phyloP scores from a whole-genome alignment of 2,797 vertebrate species.

The Alcedo atthis region DNA sequence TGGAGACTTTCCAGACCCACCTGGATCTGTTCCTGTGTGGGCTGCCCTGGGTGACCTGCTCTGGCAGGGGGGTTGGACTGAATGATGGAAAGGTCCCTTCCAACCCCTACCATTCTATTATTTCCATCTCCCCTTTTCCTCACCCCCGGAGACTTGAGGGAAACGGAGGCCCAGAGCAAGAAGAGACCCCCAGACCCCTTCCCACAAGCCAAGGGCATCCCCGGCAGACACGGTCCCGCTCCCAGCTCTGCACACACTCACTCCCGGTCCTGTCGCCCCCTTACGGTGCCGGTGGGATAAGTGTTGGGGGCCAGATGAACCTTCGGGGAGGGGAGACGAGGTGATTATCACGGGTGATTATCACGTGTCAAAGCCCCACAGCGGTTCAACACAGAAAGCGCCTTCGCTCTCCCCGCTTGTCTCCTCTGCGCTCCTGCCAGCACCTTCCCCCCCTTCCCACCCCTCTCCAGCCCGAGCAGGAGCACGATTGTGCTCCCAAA shows the following conservation, averaged over 20 bases:
- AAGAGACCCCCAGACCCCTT: not conserved
- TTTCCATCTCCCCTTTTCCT: not conserved
- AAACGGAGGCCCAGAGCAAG: not conserved
- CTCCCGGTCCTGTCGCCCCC: not conserved
- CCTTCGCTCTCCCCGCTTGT: not conserved
- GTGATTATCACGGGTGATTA: not conserved
- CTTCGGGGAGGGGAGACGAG: slow-evolving; percentile 30
- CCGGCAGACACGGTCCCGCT: not conserved
- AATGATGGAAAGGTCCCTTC: too few relatives aligned
- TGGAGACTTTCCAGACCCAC: too few relatives aligned
- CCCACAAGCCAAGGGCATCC: not conserved
- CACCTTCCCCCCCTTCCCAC: not conserved
- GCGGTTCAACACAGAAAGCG: not conserved
- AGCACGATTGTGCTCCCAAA: not conserved
- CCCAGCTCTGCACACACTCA: not conserved
- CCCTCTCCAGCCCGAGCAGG: not conserved
- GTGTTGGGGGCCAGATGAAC: slow-evolving; percentile 43
- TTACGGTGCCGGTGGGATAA: slow-evolving; percentile 39
- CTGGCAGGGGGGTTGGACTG: too few relatives aligned
- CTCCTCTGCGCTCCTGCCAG: not conserved
- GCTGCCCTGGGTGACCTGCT: too few relatives aligned
- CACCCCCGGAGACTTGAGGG: not conserved
- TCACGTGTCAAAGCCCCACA: not conserved
- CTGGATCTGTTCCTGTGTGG: too few relatives aligned
- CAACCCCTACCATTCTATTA: too few relatives aligned